phyloP scores from a whole-genome alignment of 2,797 vertebrate genomes.

The Holocentrus rufus region DNA sequence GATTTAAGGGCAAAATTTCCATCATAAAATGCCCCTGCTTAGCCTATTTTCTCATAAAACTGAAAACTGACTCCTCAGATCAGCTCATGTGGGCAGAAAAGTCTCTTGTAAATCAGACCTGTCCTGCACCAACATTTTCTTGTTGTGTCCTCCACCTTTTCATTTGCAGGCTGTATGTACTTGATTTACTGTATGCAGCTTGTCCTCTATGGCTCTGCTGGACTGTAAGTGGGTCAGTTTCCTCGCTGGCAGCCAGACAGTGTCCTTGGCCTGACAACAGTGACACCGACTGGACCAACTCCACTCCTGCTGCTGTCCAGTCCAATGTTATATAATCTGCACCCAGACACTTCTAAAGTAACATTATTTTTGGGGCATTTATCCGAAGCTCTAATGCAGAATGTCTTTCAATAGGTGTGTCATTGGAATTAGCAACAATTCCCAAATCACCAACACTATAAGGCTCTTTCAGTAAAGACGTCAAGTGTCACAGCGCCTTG shows the following conservation, averaged over 20 bases:
- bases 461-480: background rate
- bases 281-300: constrained; percentile 59
- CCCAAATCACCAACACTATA: constrained; percentile 78
- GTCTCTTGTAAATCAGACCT: constrained; percentile 21
- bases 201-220: constrained; percentile 37
- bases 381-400: background rate
- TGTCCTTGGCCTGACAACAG: constrained; percentile 69
- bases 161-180: constrained; percentile 17
- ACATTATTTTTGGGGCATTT: background rate
- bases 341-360: background rate
- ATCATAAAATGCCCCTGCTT: background rate
- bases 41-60: constrained; percentile 13
- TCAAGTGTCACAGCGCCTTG: background rate
- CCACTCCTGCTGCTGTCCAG: constrained; percentile 52
- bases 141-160: background rate
- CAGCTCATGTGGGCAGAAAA: constrained; percentile 1
- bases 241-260: constrained; percentile 54
- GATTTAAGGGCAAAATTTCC: background rate
- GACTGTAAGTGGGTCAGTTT: constrained; percentile 71
- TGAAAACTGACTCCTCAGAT: background rate
- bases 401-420: background rate
- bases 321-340: constrained; percentile 48
- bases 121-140: constrained; percentile 11
- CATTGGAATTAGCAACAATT: constrained; percentile 71
- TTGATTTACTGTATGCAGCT: constrained; percentile 14